A percentile compares a stretch with the other conserved stretches of the same genome.
Evolutionary conservation across 2,113 vertebrate species (phyloP).

Genomic region (Apteryx owenii): DNA sequence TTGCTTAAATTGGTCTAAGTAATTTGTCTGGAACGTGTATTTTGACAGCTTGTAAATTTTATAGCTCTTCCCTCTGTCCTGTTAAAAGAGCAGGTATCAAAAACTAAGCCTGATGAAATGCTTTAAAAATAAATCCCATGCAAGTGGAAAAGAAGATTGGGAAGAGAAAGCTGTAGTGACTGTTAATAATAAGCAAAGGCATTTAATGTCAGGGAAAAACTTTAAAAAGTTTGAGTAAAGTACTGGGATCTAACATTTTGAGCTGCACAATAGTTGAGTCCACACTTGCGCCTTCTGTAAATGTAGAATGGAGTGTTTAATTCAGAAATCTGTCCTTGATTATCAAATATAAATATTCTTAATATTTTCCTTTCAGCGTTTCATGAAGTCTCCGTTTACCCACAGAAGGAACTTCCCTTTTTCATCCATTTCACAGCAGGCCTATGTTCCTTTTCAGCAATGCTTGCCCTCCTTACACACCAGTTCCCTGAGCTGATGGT

Average conservation of each 20-base stretch:
- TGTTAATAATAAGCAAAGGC: neutral
- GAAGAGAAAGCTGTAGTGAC: neutral
- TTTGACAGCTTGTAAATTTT: neutral
- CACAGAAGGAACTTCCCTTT: constrained; percentile 98
- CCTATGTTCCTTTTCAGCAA: constrained; percentile 96
- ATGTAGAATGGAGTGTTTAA: neutral
- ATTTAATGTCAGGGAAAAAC: neutral
- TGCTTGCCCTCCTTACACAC: constrained; percentile 98
- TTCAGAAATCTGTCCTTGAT: neutral
- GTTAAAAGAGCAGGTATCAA: neutral
- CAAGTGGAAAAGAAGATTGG: neutral
- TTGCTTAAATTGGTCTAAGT: neutral
- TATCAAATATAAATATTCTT: neutral
- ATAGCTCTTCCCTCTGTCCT: neutral
- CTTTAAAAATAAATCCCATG: neutral
- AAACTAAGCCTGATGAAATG: neutral
- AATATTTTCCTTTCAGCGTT: constrained; percentile 83
- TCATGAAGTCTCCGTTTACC: constrained; percentile 98
- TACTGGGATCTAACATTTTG: neutral
- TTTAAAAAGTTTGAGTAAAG: neutral
- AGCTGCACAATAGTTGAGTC: neutral
- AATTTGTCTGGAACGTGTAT: neutral
- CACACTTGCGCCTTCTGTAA: neutral
- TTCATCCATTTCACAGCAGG: constrained; percentile 99
- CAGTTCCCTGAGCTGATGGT: constrained; percentile 99